phyloP scores from a whole-genome alignment of 2,113 vertebrate genomes.

The Hyaena hyaena region DNA sequence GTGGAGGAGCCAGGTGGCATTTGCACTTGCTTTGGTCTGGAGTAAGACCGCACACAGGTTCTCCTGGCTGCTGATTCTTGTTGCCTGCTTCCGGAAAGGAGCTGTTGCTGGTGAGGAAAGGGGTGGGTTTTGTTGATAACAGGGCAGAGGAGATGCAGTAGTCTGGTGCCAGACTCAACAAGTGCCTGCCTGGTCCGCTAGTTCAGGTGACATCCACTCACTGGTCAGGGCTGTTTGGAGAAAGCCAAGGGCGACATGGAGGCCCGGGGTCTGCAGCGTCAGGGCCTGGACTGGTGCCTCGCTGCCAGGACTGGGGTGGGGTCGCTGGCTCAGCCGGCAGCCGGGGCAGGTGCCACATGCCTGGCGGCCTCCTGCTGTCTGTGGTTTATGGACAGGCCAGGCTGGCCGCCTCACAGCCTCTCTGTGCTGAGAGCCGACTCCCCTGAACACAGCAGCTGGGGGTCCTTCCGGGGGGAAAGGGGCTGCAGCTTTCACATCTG shows the following conservation, averaged over 20 bases:
- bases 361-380: neutral
- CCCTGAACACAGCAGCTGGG: neutral
- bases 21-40: neutral
- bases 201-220: too few species aligned
- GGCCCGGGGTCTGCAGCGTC: neutral
- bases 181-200: too few species aligned
- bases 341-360: neutral
- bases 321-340: neutral
- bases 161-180: accelerated
- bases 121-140: neutral
- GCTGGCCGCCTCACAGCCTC: neutral
- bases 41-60: accelerated
- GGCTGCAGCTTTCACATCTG: neutral
- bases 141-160: neutral
- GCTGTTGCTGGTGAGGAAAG: too few species aligned
- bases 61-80: neutral
- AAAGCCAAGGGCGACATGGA: neutral
- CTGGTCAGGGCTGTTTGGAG: neutral
- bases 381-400: neutral
- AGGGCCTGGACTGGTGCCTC: neutral
- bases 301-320: neutral
- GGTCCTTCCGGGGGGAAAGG: neutral
- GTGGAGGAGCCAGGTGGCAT: neutral
- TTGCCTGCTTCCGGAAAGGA: neutral
- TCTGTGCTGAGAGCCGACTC: neutral